These are phyloP conservation scores for Siniperca undulata DNA, from an alignment of 2,797 vertebrate genomes.

Conservation along the genomic window DNA sequence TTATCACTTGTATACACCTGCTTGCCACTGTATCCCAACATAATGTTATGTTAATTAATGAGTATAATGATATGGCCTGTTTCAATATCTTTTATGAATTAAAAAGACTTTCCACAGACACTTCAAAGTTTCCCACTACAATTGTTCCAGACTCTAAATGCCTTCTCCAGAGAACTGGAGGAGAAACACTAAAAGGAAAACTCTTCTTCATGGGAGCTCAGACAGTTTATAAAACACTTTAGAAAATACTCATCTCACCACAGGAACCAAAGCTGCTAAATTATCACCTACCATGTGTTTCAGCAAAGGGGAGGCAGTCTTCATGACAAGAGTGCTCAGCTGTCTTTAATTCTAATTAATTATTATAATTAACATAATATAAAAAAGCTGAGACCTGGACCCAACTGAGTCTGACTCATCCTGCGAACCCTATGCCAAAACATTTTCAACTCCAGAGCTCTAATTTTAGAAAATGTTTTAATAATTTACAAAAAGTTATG, in stretches of 20 bases:
- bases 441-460: neutral
- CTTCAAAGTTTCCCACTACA: neutral
- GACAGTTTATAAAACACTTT: conserved; percentile 23
- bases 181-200: neutral
- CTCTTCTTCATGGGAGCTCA: neutral
- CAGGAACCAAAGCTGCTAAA: conserved; percentile 15
- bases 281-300: conserved; percentile 13
- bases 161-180: neutral
- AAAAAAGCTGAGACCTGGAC: neutral
- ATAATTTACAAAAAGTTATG: neutral
- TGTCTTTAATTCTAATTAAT: neutral
- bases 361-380: neutral
- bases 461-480: neutral
- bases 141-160: neutral
- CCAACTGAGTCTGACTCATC: neutral
- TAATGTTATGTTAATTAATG: neutral
- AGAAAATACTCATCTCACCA: conserved; percentile 1
- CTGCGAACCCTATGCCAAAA: neutral
- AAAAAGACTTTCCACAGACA: neutral
- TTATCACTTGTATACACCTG: neutral
- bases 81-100: neutral
- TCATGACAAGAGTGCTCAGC: neutral
- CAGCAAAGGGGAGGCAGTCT: neutral
- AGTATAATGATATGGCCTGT: neutral
- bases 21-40: neutral